These are phyloP conservation scores for Lates japonicus DNA, from an alignment of 2,797 vertebrate species.

Conservation along the genomic window DNA sequence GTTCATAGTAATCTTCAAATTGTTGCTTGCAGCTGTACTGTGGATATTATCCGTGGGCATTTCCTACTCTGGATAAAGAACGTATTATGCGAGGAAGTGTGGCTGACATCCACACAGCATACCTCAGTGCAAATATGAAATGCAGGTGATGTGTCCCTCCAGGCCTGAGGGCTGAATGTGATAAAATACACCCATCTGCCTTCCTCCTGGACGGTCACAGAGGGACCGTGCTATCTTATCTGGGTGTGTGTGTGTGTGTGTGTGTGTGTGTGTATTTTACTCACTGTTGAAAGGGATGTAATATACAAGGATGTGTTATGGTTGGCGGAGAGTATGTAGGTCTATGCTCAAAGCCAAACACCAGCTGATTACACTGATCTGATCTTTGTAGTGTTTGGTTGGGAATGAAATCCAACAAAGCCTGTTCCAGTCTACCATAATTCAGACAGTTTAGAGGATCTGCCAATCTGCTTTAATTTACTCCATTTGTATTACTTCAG, in stretches of 20 bases:
- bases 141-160: constrained; percentile 61
- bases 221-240: constrained; percentile 40
- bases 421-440: constrained; percentile 21
- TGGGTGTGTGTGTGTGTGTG: constrained; percentile 17
- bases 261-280: constrained; percentile 29
- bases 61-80: constrained; percentile 79
- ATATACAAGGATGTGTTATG: neutral
- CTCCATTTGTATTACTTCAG: constrained; percentile 29
- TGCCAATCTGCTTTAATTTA: constrained; percentile 30
- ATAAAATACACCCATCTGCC: constrained; percentile 79
- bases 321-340: constrained; percentile 7
- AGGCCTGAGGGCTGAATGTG: constrained; percentile 48
- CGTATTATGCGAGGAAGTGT: constrained; percentile 72
- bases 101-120: constrained; percentile 70
- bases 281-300: neutral
- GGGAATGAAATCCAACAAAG: constrained; percentile 14
- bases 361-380: constrained; percentile 41
- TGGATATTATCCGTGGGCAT: constrained; percentile 65
- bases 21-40: constrained; percentile 54
- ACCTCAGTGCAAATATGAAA: constrained; percentile 57
- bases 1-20: constrained; percentile 75
- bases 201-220: constrained; percentile 39
- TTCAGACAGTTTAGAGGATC: constrained; percentile 23
- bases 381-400: constrained; percentile 33
- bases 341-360: constrained; percentile 23